Base-by-base conservation (phyloP, 2,113 vertebrate species). In the Percopsis transmontana region DNA sequence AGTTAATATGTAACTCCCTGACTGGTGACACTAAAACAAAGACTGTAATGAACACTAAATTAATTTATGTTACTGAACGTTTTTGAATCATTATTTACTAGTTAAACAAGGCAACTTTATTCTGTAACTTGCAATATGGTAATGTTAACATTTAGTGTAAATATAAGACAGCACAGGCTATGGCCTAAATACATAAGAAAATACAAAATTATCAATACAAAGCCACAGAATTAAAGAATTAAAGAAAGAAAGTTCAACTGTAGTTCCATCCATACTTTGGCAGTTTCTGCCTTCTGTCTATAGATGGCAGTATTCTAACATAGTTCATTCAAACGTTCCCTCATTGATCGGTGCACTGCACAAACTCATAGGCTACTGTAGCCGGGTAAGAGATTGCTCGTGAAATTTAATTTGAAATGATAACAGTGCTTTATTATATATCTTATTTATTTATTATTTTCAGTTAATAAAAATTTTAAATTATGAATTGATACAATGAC, bases 291-390 rank as follows among this genome's bases (percentile, higher is more conserved):
- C 6, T 71, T 87, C 16, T 72, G 68, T 15, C 92, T 47, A 89
- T 91, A 92, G 92, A 90, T 92, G 92, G 90, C 92, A 92, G 87
- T 90, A 39, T 83, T 85, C 85, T 80, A 76, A 88, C 89, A 89
- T 78, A 70, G 81, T 79, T 76, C 52, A 64, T 20, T 12, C 14
- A n/a, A 61, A 61, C 2, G 15, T 27, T 44, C 5, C 57, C 53
- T 55, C 44, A 47, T 59, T 51, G 42, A 12, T 42, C 59, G 39
- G 59, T 27, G 64, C 33, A 60, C 75, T 58, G 70, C 42, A 40
- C 58, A 64, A 47, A 65, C 54, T 14, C 62, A 66, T 74, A 62
- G n/a, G 5, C 78, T 42, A 44, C 41, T 44, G 41, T 47, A 52
- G 62, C 78, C 27, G 62, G 74, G 71, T 83, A 73, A 85, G 67